Base-by-base conservation (phyloP, 2,797 vertebrate genomes). In the Melanogrammus aeglefinus region DNA sequence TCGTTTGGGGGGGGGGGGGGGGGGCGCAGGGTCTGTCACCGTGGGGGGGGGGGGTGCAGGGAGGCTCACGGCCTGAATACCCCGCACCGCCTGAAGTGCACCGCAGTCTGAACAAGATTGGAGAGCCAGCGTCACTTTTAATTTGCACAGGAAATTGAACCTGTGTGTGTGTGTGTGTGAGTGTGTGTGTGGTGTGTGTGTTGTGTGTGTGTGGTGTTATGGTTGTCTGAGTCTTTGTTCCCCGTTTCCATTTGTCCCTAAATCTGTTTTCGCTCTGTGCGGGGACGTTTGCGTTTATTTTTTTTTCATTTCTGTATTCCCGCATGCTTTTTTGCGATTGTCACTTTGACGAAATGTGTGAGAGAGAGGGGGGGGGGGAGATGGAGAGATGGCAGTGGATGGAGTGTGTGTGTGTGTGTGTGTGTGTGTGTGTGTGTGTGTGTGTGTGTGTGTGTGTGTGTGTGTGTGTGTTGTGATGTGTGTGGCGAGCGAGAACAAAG, bases 261-360 rank as follows among this genome's bases (percentile, higher is more conserved):
- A 63, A 63, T 24, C n/a, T 9, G 21, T 24, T 24, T 63, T n/a
- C 6, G 57, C 38, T 57, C 18, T 63, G n/a, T 63, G 57, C n/a
- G 1, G n/a, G n/a, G n/a, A 63, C 10, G 1, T 63, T 6, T 24
- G 1, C 18, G 51, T 21, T 57, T 5, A 3, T 14, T 16, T 51
- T 18, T 51, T 18, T 63, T 63, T n/a, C 3, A 3, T 18, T n/a
- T 24, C n/a, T 63, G 57, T n/a, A 44, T 44, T 16, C 2, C 41
- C 6, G 6, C 47, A 5, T 21, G 47, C 47, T 21, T 14, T 14
- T 21, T 21, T 6, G 18, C 2, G 2, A 12, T 44, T 12, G 12
- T 44, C 41, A 44, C 13, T 16, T 21, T 51, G 47, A 8, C 38
- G 38, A 10, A 7, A 4, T 78, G 70, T 80, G 84, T 82, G 82